These are phyloP conservation scores for Macropis europaea DNA, from an alignment of 2,888 invertebrate species.

Conservation along the genomic window DNA sequence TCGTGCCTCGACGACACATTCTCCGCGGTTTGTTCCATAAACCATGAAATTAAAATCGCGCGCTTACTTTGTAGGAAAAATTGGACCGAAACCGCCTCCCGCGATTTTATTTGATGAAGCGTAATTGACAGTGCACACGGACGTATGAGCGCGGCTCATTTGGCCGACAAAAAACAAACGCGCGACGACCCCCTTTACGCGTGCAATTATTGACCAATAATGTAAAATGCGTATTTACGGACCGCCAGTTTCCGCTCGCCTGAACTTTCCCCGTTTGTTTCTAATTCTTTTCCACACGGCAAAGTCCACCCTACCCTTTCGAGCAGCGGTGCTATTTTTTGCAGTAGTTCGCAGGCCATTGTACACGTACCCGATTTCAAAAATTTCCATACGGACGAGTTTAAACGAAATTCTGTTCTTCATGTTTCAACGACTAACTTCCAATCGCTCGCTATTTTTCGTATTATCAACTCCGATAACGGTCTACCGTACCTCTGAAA, in stretches of 20 bases:
- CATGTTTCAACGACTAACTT: too few relatives aligned
- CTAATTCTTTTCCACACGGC: conserved; percentile 23
- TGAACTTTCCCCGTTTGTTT: conserved; percentile 7
- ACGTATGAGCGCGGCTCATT: background rate
- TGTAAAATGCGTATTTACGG: conserved; percentile 42
- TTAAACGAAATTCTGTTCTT: background rate
- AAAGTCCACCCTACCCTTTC: background rate
- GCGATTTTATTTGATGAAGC: conserved; percentile 4
- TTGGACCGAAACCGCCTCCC: background rate
- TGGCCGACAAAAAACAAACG: conserved; percentile 12
- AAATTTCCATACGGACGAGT: background rate
- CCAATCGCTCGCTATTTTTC: too few relatives aligned
- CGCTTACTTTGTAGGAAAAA: background rate
- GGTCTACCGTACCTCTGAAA: too few relatives aligned
- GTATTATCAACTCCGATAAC: too few relatives aligned
- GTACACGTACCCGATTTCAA: background rate
- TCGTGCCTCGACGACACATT: background rate
- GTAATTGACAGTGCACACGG: conserved; percentile 20
- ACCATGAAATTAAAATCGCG: background rate
- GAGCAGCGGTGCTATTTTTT: background rate
- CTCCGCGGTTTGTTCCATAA: background rate
- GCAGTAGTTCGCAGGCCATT: background rate
- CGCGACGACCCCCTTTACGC: background rate
- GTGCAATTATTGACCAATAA: conserved; percentile 29
- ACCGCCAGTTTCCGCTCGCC: background rate